Evolutionary conservation across 2,888 invertebrate genomes (phyloP).

Genomic region (Thereva unica): DNA sequence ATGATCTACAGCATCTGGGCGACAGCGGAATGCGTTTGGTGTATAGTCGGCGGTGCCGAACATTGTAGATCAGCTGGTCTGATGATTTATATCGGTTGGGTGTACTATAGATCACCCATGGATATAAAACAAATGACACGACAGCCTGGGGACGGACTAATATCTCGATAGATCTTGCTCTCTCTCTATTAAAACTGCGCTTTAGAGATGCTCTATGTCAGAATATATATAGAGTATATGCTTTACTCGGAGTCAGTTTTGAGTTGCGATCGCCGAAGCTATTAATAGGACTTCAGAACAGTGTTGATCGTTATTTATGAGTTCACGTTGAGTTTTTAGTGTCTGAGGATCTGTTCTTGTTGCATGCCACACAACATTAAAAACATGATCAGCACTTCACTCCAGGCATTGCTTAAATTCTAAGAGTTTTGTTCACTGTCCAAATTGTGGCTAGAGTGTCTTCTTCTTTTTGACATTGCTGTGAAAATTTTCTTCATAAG

Average conservation of each 20-base stretch:
- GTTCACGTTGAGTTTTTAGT: conserved; percentile 24
- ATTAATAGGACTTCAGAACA: conserved; percentile 30
- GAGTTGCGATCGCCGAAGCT: conserved; percentile 11
- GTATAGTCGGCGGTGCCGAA: too few species aligned
- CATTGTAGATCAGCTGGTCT: conserved; percentile 27
- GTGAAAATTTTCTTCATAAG: conserved; percentile 7
- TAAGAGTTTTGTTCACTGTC: conserved; percentile 33
- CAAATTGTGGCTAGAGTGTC: conserved; percentile 12
- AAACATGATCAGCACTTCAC: conserved; percentile 12
- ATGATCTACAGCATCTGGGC: conserved; percentile 25
- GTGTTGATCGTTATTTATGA: conserved; percentile 37
- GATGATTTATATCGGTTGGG: conserved; percentile 20
- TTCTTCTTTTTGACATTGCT: conserved; percentile 4
- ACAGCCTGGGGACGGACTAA: neutral
- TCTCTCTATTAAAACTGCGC: conserved; percentile 12
- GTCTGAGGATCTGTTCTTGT: conserved; percentile 11
- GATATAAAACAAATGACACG: conserved; percentile 9
- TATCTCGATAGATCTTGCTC: neutral
- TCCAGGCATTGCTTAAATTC: conserved; percentile 31
- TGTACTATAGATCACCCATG: conserved; percentile 12
- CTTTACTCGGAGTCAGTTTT: neutral
- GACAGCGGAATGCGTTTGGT: conserved; percentile 11
- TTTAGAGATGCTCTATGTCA: neutral
- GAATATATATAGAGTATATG: too few species aligned
- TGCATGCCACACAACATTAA: neutral